Conservation (phyloP, 2,797 vertebrate genomes). For the Capromys pilorides region DNA sequence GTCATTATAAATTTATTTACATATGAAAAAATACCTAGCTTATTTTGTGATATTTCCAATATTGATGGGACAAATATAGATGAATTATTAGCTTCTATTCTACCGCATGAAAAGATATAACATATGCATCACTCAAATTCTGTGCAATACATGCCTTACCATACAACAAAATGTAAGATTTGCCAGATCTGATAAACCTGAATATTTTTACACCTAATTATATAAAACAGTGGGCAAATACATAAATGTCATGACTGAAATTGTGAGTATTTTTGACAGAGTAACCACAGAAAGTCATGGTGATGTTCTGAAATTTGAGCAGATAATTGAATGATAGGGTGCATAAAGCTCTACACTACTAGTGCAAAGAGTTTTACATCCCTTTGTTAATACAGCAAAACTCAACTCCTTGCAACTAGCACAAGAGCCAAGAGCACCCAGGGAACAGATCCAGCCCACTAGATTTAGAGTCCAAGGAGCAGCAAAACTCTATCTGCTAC, state of each 20-base stretch:
- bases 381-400: not conserved
- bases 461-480: conserved; percentile 20
- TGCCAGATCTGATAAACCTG: not conserved
- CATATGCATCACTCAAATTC: not conserved
- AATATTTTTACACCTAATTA: not conserved
- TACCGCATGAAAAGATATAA: too few species aligned
- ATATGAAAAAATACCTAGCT: not conserved
- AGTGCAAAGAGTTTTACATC: not conserved
- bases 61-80: not conserved
- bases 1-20: not conserved
- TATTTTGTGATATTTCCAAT: not conserved
- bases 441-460: not conserved
- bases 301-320: not conserved
- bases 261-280: not conserved
- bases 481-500: conserved; percentile 24
- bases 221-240: not conserved
- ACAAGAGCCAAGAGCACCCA: not conserved
- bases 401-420: not conserved
- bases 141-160: not conserved
- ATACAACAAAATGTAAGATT: not conserved
- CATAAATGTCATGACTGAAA: not conserved
- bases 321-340: not conserved
- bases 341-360: not conserved
- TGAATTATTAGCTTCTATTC: not conserved
- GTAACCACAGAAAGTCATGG: not conserved